Evolutionary conservation across 2,888 invertebrate genomes (phyloP).

Genomic region (Hirudinaria manillensis): DNA sequence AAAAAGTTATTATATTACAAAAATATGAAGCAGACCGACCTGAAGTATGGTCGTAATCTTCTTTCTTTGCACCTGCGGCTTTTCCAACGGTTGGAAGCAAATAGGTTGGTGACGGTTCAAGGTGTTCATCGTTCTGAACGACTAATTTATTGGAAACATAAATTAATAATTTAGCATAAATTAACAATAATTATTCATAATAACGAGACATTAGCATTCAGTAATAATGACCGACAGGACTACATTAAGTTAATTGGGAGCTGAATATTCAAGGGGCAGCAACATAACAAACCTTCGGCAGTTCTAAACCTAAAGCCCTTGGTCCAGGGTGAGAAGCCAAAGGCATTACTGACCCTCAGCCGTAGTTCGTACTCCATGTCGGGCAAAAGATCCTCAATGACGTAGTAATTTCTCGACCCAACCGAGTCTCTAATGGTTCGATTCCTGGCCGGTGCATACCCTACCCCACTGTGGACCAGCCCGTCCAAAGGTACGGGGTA

Average conservation of each 20-base stretch:
- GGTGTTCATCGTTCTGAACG: conserved; percentile 7
- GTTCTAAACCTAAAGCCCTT: conserved; percentile 11
- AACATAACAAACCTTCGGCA: conserved; percentile 2
- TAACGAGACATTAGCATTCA: too few relatives aligned
- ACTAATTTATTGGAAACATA: too few relatives aligned
- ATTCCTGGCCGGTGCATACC: not conserved
- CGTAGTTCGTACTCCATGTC: conserved; percentile 6
- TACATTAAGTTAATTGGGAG: not conserved
- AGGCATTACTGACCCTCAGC: conserved; percentile 16
- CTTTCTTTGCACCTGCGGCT: not conserved
- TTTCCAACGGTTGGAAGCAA: not conserved
- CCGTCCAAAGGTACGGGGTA: not conserved
- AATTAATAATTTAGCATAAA: too few relatives aligned
- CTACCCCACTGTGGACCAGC: too few relatives aligned
- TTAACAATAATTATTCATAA: too few relatives aligned
- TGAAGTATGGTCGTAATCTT: too few relatives aligned
- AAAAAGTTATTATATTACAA: too few relatives aligned
- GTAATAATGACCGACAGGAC: not conserved
- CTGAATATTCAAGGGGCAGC: not conserved
- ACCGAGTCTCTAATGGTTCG: not conserved
- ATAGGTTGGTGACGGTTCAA: not conserved
- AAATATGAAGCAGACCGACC: too few relatives aligned
- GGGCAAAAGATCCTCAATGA: conserved; percentile 20
- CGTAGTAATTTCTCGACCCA: not conserved
- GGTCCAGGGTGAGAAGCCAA: conserved; percentile 25